Percentiles rank a stretch among this genome's conserved stretches.
phyloP scores from a whole-genome alignment of 30 jellyfish, hydroid and myxozoan genomes.

The Mastigias papua region DNA sequence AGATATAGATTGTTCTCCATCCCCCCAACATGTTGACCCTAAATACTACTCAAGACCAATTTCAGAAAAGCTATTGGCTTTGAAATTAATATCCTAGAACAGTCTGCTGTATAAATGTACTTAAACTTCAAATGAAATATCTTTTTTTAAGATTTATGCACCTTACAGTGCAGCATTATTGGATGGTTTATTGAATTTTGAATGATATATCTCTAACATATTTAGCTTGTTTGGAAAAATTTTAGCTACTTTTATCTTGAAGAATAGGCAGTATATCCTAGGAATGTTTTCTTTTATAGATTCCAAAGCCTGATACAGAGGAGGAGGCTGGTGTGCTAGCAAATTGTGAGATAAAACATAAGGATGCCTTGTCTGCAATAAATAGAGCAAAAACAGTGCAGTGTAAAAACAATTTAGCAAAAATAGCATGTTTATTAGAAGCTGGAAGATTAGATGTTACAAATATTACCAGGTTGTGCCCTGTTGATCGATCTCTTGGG shows the following conservation, averaged over 20 bases:
- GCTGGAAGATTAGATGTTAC: slow-evolving; percentile 67
- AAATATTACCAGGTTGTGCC: slow-evolving; percentile 90
- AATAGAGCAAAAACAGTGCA: slow-evolving; percentile 81
- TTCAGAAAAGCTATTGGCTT: too few species aligned
- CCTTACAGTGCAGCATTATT: too few species aligned
- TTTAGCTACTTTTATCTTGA: neutral
- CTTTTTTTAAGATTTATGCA: too few species aligned
- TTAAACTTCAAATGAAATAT: too few species aligned
- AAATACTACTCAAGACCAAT: too few species aligned
- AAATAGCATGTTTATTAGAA: slow-evolving; percentile 78
- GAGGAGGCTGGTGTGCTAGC: slow-evolving; percentile 33
- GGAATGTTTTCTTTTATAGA: slow-evolving; percentile 1
- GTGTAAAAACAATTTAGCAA: slow-evolving; percentile 82
- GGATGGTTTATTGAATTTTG: too few species aligned
- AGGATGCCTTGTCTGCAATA: slow-evolving; percentile 96
- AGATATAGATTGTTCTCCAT: too few species aligned
- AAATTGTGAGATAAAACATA: slow-evolving; percentile 81
- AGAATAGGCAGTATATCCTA: too few species aligned
- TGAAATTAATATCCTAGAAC: too few species aligned
- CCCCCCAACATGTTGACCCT: too few species aligned
- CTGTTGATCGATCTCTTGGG: slow-evolving; percentile 84
- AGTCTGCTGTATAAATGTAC: too few species aligned
- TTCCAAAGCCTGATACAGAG: slow-evolving; percentile 40
- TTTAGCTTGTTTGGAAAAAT: neutral
- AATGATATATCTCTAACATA: too few species aligned